A percentile compares a stretch with the other conserved stretches of the same genome.
Evolutionary conservation across 2,113 vertebrate species (phyloP).

Genomic region (Hepsetus odoe): DNA sequence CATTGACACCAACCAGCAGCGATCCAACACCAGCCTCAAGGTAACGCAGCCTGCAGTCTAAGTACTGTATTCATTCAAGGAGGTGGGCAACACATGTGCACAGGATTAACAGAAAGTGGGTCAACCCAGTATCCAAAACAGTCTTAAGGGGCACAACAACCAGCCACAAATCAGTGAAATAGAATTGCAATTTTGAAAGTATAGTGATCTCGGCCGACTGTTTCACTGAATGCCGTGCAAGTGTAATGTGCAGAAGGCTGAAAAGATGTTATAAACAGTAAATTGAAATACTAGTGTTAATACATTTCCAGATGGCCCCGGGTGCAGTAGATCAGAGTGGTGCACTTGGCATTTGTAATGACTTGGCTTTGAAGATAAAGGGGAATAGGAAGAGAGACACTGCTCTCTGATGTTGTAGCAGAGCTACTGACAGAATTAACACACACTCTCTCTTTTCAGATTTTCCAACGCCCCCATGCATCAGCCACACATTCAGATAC

Average conservation of each 20-base stretch:
- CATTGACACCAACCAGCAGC: constrained; percentile 84
- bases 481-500: background rate
- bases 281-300: background rate
- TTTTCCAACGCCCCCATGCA: background rate
- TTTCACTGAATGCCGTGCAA: background rate
- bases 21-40: constrained; percentile 92
- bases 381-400: background rate
- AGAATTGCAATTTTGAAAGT: background rate
- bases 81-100: too few species aligned
- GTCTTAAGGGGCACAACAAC: background rate
- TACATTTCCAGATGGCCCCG: background rate
- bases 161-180: background rate
- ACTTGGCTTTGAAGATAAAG: constrained; percentile 29
- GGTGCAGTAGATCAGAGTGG: constrained; percentile 35
- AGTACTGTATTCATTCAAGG: background rate
- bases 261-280: background rate
- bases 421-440: background rate
- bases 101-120: background rate
- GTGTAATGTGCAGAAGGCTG: background rate
- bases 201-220: background rate
- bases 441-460: background rate
- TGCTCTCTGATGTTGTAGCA: constrained; percentile 1
- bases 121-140: background rate
- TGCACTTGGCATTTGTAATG: constrained; percentile 5
- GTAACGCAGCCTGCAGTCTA: constrained; percentile 64